Conservation (phyloP, 2,888 invertebrate species). For the Tribolium freemani region DNA sequence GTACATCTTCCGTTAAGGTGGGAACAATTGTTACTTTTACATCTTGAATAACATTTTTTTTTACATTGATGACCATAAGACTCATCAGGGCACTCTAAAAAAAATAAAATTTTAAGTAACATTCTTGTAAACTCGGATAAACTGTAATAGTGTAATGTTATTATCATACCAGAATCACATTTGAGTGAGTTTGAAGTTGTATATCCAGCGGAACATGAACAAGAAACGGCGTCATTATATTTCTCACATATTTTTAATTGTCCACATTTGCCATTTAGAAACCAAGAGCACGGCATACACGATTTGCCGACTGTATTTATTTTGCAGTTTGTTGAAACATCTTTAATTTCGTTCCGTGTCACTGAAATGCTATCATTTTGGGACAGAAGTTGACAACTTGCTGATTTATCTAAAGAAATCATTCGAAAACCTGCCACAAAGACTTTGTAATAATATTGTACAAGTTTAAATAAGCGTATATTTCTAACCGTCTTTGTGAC, state of each 20-base stretch:
- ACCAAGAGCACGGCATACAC: neutral
- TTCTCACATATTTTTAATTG: slow-evolving; percentile 46
- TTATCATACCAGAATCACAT: neutral
- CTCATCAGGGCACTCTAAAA: neutral
- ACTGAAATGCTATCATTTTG: neutral
- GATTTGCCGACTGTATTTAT: neutral
- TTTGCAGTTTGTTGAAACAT: neutral
- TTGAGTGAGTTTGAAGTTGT: neutral
- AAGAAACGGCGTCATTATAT: too few species aligned
- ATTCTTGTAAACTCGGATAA: too few species aligned
- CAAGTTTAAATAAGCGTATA: neutral
- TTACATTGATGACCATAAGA: neutral
- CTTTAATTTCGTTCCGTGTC: neutral
- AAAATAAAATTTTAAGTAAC: neutral
- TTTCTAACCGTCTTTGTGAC: slow-evolving; percentile 39
- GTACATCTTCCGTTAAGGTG: neutral
- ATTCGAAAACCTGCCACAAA: neutral
- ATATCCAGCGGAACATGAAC: slow-evolving; percentile 13
- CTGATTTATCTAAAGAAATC: neutral
- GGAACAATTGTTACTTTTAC: neutral
- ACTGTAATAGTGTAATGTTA: too few species aligned
- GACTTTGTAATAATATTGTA: neutral
- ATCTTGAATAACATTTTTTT: too few species aligned
- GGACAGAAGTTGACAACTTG: neutral
- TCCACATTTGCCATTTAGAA: neutral